Conservation (phyloP, 2,888 invertebrate species). For the Andrena dorsata region DNA sequence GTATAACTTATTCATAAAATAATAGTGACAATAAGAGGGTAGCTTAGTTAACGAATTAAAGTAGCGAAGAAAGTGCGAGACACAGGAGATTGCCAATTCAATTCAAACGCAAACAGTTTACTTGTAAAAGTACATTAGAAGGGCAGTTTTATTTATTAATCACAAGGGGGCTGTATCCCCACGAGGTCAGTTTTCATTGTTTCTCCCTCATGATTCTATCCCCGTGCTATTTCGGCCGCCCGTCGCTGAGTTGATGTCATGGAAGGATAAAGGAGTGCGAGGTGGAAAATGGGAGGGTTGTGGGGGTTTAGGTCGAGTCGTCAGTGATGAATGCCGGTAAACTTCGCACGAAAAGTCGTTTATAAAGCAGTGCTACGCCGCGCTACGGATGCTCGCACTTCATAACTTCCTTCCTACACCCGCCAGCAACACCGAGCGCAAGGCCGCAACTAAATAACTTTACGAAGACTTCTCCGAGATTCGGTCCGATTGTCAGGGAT, state of each 20-base stretch:
- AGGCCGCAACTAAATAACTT: constrained; percentile 66
- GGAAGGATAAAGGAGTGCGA: constrained; percentile 62
- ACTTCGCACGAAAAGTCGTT: constrained; percentile 83
- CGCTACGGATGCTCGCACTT: constrained; percentile 80
- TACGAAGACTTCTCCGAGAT: constrained; percentile 62
- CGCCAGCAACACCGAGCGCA: constrained; percentile 51
- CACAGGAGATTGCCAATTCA: not conserved
- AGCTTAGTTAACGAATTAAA: not conserved
- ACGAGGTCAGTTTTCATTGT: constrained; percentile 62
- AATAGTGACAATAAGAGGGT: not conserved
- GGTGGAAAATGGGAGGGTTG: constrained; percentile 44
- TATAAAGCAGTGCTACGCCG: constrained; percentile 81
- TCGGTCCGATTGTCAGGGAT: constrained; percentile 53
- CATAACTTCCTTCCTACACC: constrained; percentile 80
- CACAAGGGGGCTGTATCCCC: not conserved
- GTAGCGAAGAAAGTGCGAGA: not conserved
- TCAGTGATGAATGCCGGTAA: constrained; percentile 83
- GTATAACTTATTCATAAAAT: not conserved
- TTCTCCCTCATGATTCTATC: constrained; percentile 52
- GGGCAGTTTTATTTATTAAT: constrained; percentile 52
- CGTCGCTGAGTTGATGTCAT: constrained; percentile 63
- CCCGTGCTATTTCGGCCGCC: constrained; percentile 59
- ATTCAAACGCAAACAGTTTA: not conserved
- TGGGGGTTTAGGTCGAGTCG: constrained; percentile 72
- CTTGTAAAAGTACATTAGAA: not conserved